These are phyloP conservation scores for Colius striatus DNA, from an alignment of 2,113 vertebrate species.

Conservation along the genomic window DNA sequence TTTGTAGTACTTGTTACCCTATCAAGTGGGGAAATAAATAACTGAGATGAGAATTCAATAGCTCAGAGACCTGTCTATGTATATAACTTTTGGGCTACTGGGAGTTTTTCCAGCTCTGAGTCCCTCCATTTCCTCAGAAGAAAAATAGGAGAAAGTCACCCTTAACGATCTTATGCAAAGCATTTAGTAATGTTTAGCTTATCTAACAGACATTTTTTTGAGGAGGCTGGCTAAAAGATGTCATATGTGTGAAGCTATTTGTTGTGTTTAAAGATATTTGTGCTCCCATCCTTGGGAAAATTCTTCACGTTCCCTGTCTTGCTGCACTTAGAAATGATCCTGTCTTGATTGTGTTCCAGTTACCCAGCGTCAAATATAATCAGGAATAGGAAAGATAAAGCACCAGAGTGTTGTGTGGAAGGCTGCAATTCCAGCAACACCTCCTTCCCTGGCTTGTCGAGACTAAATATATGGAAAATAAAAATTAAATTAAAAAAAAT, in stretches of 20 bases:
- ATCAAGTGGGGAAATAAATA: neutral
- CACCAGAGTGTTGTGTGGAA: neutral
- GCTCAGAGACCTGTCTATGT: neutral
- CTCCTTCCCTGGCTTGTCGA: constrained; percentile 20
- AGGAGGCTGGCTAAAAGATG: constrained; percentile 30
- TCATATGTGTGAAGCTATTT: constrained; percentile 49
- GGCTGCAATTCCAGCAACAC: neutral
- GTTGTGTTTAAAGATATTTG: constrained; percentile 55
- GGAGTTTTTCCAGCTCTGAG: neutral
- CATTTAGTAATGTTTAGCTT: constrained; percentile 39
- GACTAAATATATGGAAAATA: neutral
- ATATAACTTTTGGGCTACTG: neutral
- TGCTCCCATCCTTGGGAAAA: constrained; percentile 62
- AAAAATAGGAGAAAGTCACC: constrained; percentile 4
- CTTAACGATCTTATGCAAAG: neutral
- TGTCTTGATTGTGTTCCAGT: constrained; percentile 49
- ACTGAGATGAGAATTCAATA: neutral
- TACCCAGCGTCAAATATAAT: constrained; percentile 46
- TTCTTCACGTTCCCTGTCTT: constrained; percentile 56
- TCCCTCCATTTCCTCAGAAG: neutral
- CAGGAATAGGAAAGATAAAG: constrained; percentile 24
- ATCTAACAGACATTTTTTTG: constrained; percentile 46
- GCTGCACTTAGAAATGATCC: constrained; percentile 34
- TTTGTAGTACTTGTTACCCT: neutral
- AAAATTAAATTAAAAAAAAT: neutral